Evolutionary conservation across 64 coral and sea anemone genomes (phyloP), one percentile per base, ranked within the genome.

Genomic region (Actinia equina): DNA sequence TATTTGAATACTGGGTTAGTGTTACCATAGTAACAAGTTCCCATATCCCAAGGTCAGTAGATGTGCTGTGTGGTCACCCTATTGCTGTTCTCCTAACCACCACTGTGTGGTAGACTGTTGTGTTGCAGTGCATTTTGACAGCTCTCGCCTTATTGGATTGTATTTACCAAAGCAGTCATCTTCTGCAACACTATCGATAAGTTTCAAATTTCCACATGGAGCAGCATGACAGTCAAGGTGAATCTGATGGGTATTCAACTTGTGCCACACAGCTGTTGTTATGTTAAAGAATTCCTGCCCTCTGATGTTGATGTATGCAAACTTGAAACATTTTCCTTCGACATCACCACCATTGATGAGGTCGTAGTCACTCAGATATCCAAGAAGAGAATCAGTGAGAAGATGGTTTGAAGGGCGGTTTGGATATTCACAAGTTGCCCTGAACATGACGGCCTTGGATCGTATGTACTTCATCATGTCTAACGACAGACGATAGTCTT

Each of bases 331-430:
- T 13, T 18, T 22, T 20, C 42, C 77, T 0, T 5, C 8, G 45
- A 80, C 17, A 52, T 80, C 77, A 13, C 12, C 9, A 15, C 45
- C 45, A 80, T 45, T 45, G 43, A 80, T 17, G 19, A 80, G 15
- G 20, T 80, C 43, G 45, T 80, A 80, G 17, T 80, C 77, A 80
- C 77, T 80, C 45, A 80, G 44, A 19, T 44, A 80, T 1, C 77
- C 77, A 44, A 45, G 3, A 80, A 80, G 77, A 80, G 45, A 80
- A 80, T 80, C 77, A 80, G 9, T 22, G 5, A 14, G 0, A 44
- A 44, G 41, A 2, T 52, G 17, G 15, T 20, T 22, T 80, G 17
- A 7, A 44, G 11, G 16, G 10, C 42, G 41, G 14, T 52, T 80
- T 44, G 20, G 30, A 41, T 45, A 80, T 18, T 80, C 77, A 80